Base-by-base conservation (phyloP, 2,797 vertebrate genomes). In the Clarias fuscus region DNA sequence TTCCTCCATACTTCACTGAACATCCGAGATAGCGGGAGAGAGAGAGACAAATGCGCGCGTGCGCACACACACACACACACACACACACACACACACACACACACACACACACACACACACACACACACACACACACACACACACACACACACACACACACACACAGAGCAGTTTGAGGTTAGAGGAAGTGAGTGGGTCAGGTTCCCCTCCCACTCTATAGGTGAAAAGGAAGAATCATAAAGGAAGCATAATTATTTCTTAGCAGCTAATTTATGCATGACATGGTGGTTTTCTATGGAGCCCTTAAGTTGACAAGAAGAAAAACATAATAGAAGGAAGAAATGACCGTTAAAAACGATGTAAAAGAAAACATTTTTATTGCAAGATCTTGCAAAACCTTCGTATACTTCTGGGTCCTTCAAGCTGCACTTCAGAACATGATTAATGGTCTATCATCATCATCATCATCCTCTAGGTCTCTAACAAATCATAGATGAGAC, bases 121-220 rank as follows among this genome's bases (percentile, higher is more conserved):
- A 67, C 70, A 73, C 3, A 30, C 27, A 67, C 13, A 30, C 1
- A 27, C 24, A 10, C 43, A 48, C 43, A 48, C 43, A 48, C 43
- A 48, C 85, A 48, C 24, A 82, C n/a, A 87, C 33, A 67, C 68
- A 73, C 3, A 24, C 22, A 30, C 4, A 17, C 0, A 14, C 3
- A 27, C 8, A 48, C 8, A 33, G 0, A 24, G 58, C 18, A 65
- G 72, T 18, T 80, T 82, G 75, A 83, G 80, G n/a, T 67, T 61
- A 73, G 20, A 84, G 82, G 67, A 80, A 64, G 43, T 80, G 79
- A 65, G n/a, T 53, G 33, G 27, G 30, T 83, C 72, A 37, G 64
- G 17, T 33, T 86, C 83, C 53, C 72, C 64, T 1, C 5, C 37
- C 65, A 24, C 24, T 24, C 53, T 78, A 17, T 13, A 61, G 22